These are phyloP conservation scores for Phaedon cochleariae DNA, from an alignment of 2,888 invertebrate species.

Conservation along the genomic window DNA sequence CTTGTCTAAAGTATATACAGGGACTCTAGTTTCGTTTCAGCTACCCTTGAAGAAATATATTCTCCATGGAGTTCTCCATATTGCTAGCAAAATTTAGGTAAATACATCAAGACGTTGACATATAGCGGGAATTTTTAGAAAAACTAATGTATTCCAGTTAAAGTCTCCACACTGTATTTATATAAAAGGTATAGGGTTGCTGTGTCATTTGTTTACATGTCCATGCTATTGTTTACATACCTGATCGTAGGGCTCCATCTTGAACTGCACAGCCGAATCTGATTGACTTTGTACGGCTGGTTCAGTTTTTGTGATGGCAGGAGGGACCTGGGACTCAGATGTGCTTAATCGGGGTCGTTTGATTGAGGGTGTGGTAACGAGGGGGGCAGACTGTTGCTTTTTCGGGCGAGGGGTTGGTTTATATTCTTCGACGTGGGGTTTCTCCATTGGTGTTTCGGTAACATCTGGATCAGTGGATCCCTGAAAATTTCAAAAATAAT, in stretches of 20 bases:
- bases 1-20: too few species aligned
- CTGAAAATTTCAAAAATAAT: constrained; percentile 33
- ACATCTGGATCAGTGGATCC: constrained; percentile 47
- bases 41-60: too few species aligned
- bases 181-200: too few species aligned
- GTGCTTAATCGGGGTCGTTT: constrained; percentile 50
- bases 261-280: constrained; percentile 53
- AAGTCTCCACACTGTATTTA: too few species aligned
- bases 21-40: too few species aligned
- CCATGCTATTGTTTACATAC: too few species aligned
- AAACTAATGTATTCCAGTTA: too few species aligned
- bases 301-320: constrained; percentile 27
- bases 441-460: constrained; percentile 41
- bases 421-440: constrained; percentile 44
- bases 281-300: constrained; percentile 17
- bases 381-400: constrained; percentile 40
- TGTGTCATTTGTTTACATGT: too few species aligned
- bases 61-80: too few species aligned
- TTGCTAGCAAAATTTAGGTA: too few species aligned
- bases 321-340: constrained; percentile 30
- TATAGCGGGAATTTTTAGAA: too few species aligned
- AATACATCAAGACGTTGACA: too few species aligned
- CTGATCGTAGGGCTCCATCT: constrained; percentile 60
- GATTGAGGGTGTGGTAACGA: constrained; percentile 40
- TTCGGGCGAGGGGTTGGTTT: constrained; percentile 47